Conservation (phyloP, 2,888 invertebrate genomes). For the Aplocera efformata region DNA sequence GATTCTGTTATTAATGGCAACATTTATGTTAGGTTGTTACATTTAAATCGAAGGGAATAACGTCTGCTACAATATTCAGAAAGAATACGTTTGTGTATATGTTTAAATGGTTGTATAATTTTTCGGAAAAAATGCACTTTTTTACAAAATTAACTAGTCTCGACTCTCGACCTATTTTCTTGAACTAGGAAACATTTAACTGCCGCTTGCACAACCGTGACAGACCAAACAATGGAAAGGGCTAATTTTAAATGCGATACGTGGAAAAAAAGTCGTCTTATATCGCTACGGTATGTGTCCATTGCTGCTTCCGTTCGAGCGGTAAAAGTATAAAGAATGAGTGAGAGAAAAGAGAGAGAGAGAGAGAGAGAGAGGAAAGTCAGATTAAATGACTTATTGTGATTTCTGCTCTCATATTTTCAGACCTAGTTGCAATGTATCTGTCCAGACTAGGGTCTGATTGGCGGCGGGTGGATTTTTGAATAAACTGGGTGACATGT, state of each 20-base stretch:
- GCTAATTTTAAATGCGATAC: constrained; percentile 51
- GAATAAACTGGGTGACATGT: too few species aligned
- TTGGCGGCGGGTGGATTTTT: too few species aligned
- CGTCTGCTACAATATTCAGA: not conserved
- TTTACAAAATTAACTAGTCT: constrained; percentile 57
- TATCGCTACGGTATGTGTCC: constrained; percentile 26
- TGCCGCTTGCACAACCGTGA: constrained; percentile 60
- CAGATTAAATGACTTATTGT: too few species aligned
- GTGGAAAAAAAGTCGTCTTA: constrained; percentile 41
- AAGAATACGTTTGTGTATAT: too few species aligned
- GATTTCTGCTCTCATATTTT: too few species aligned
- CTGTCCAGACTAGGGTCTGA: too few species aligned
- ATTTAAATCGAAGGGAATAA: not conserved
- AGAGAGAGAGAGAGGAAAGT: too few species aligned
- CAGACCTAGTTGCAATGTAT: too few species aligned
- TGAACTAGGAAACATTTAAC: constrained; percentile 67
- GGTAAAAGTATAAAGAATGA: too few species aligned
- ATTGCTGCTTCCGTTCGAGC: constrained; percentile 26
- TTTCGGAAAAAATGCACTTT: constrained; percentile 21
- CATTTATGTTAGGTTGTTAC: constrained; percentile 8
- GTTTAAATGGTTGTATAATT: too few species aligned
- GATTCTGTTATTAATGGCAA: constrained; percentile 7
- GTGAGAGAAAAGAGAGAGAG: too few species aligned
- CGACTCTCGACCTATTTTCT: constrained; percentile 55
- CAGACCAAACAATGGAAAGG: constrained; percentile 69